phyloP scores from a whole-genome alignment of 2,797 vertebrate genomes.

The Hozukius guyotensis region DNA sequence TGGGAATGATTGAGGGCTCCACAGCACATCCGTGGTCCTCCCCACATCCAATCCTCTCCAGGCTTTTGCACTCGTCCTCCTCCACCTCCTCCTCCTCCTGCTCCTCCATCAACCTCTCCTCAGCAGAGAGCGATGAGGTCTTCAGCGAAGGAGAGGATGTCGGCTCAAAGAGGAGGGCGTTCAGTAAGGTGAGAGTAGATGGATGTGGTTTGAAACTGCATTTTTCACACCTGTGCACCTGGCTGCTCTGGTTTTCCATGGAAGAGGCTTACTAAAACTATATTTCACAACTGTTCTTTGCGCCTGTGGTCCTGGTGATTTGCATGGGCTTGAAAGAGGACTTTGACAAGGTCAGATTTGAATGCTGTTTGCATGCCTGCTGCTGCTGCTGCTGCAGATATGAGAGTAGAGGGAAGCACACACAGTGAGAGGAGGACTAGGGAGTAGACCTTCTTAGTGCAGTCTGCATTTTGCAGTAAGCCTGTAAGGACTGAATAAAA shows the following conservation, averaged over 20 bases:
- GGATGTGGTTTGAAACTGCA: background rate
- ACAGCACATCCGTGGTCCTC: constrained; percentile 24
- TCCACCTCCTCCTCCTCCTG: constrained; percentile 69
- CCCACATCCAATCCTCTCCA: constrained; percentile 74
- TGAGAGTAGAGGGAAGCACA: constrained; percentile 14
- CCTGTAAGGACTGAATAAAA: background rate
- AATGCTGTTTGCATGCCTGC: constrained; percentile 82
- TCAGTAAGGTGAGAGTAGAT: constrained; percentile 78
- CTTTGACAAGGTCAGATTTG: constrained; percentile 78
- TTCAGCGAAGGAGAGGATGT: constrained; percentile 84
- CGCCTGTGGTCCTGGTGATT: constrained; percentile 63
- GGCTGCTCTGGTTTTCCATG: constrained; percentile 20
- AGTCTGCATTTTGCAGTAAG: background rate
- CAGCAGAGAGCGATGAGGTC: constrained; percentile 85
- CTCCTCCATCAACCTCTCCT: constrained; percentile 82
- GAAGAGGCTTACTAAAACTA: constrained; percentile 22
- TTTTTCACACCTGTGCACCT: background rate
- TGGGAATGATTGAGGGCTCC: background rate
- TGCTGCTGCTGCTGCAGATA: constrained; percentile 51
- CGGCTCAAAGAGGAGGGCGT: constrained; percentile 65
- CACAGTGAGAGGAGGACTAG: background rate
- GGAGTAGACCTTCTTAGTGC: background rate
- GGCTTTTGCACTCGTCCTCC: constrained; percentile 56
- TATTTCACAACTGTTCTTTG: constrained; percentile 61
- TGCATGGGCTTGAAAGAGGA: constrained; percentile 82